These are phyloP conservation scores for Sebastiscus tertius DNA, from an alignment of 2,797 vertebrate species.

Conservation along the genomic window DNA sequence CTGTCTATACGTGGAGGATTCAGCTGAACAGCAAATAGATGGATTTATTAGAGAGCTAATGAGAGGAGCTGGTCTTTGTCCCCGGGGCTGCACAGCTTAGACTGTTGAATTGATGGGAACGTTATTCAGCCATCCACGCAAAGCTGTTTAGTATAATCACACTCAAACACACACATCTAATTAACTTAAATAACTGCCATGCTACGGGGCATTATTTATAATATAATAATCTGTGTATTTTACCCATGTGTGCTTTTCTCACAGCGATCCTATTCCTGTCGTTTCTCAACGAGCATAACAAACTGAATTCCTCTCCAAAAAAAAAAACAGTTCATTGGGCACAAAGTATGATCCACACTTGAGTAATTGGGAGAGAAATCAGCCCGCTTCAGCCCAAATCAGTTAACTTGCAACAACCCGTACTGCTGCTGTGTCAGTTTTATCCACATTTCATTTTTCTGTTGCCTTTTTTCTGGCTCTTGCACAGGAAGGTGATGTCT, in stretches of 20 bases:
- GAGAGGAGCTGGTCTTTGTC: conserved; percentile 27
- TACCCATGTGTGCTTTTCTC: neutral
- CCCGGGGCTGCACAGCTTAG: conserved; percentile 1
- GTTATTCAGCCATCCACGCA: neutral
- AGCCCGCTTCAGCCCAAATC: neutral
- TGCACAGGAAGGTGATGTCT: too few relatives aligned
- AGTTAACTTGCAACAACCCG: too few relatives aligned
- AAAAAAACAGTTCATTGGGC: too few relatives aligned
- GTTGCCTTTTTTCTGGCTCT: too few relatives aligned
- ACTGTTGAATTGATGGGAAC: conserved; percentile 29
- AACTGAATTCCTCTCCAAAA: neutral
- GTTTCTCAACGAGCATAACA: neutral
- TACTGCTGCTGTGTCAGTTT: too few relatives aligned
- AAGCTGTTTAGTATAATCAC: conserved; percentile 28
- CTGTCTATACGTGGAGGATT: conserved; percentile 2
- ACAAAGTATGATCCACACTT: too few relatives aligned
- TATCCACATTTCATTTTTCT: too few relatives aligned
- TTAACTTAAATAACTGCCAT: neutral
- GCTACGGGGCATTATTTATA: neutral
- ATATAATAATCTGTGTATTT: conserved; percentile 3
- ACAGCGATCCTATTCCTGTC: neutral
- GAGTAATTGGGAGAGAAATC: neutral
- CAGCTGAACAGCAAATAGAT: conserved; percentile 15
- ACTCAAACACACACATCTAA: neutral
- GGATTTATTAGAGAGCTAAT: conserved; percentile 52